Conservation (phyloP, 2,797 vertebrate species). For the Otolemur crassicaudatus region DNA sequence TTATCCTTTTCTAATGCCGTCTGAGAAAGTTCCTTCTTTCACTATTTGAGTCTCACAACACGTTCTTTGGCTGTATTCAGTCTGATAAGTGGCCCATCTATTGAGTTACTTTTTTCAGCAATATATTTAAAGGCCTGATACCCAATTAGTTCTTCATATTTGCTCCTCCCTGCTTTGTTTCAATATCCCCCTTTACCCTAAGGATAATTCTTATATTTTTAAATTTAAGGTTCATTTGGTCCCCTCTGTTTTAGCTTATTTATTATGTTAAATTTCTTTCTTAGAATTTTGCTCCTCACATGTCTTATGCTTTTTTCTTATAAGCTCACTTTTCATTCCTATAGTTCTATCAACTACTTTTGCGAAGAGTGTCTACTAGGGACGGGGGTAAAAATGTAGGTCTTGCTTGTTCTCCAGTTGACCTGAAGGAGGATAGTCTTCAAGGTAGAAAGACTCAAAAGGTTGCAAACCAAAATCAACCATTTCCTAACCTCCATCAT, state of each 20-base stretch:
- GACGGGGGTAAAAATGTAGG: not conserved
- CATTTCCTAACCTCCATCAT: too few species aligned
- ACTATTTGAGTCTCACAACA: not conserved
- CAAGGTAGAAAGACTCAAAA: not conserved
- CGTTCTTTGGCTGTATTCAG: not conserved
- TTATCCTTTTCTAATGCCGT: not conserved
- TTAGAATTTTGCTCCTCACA: not conserved
- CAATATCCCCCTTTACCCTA: not conserved
- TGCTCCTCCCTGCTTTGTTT: conserved; percentile 30
- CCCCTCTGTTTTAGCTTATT: conserved; percentile 16
- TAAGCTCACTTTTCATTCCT: not conserved
- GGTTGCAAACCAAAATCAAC: not conserved
- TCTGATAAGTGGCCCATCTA: not conserved
- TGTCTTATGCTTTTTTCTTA: not conserved
- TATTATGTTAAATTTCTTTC: conserved; percentile 5
- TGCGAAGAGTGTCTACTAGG: not conserved
- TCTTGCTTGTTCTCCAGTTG: not conserved
- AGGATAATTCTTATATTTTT: not conserved
- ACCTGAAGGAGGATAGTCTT: not conserved
- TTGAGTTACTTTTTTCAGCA: not conserved
- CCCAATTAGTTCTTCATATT: not conserved
- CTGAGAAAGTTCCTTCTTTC: not conserved
- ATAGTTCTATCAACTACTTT: not conserved
- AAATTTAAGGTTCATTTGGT: not conserved
- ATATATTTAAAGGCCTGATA: not conserved